These are phyloP conservation scores for Siniperca knerii DNA, from an alignment of 2,113 vertebrate species.

Conservation along the genomic window DNA sequence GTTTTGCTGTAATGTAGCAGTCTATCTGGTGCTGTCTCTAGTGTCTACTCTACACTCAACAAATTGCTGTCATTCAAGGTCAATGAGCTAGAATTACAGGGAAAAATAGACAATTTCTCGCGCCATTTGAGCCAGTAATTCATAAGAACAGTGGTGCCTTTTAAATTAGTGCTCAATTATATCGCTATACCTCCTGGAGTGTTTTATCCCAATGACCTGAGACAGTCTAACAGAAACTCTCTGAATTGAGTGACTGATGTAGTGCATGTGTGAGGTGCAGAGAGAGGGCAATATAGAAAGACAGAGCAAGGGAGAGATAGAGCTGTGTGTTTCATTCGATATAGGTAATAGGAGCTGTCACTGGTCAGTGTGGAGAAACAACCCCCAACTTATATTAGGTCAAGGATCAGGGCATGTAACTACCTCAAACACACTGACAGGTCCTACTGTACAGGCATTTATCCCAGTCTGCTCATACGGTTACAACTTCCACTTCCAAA, in stretches of 20 bases:
- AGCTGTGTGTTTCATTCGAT: constrained; percentile 2
- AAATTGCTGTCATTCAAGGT: constrained; percentile 82
- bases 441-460: not conserved
- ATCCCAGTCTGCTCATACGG: not conserved
- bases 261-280: not conserved
- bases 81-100: constrained; percentile 77
- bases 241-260: constrained; percentile 24
- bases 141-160: constrained; percentile 72
- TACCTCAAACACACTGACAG: constrained; percentile 2
- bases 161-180: constrained; percentile 75
- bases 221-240: constrained; percentile 32
- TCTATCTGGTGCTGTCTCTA: constrained; percentile 59
- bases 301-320: not conserved
- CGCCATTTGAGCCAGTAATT: constrained; percentile 77
- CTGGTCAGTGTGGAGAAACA: constrained; percentile 9
- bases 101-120: constrained; percentile 73
- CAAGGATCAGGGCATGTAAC: not conserved
- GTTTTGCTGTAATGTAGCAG: constrained; percentile 55
- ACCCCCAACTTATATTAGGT: not conserved
- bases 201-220: constrained; percentile 60
- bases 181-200: constrained; percentile 57
- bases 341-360: constrained; percentile 11
- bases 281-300: not conserved
- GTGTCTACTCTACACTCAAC: constrained; percentile 70
- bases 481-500: not conserved